phyloP scores from a whole-genome alignment of 2,113 vertebrate species.

The Coryphaenoides rupestris region DNA sequence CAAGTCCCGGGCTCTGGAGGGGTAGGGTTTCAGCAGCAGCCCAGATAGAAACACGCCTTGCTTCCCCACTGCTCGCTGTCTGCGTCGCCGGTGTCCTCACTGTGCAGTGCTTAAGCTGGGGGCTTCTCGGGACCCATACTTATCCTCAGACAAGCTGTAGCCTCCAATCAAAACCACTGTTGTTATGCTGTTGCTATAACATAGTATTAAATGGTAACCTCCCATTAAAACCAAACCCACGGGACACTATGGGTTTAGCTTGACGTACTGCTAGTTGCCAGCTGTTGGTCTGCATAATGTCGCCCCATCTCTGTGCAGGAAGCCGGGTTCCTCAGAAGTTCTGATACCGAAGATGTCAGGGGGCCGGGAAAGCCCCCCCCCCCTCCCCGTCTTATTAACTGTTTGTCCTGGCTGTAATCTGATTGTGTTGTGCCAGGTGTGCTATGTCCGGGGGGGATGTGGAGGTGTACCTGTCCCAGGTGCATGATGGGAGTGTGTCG shows the following conservation, averaged over 20 bases:
- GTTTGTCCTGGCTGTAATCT: not conserved
- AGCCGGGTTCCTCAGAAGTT: too few species aligned
- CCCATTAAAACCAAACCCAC: too few species aligned
- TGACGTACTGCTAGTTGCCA: too few species aligned
- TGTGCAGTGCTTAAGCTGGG: not conserved
- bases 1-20: not conserved
- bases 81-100: constrained; percentile 7
- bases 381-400: not conserved
- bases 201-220: too few species aligned
- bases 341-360: too few species aligned
- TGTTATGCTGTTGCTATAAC: too few species aligned
- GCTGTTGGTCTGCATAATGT: too few species aligned
- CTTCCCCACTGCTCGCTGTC: constrained; percentile 1
- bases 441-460: constrained; percentile 98
- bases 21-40: constrained; percentile 14
- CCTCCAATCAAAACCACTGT: not conserved
- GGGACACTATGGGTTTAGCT: too few species aligned
- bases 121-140: not conserved
- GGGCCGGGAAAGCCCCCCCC: not conserved
- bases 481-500: constrained; percentile 97
- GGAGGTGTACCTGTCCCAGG: constrained; percentile 98
- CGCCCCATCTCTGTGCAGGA: too few species aligned
- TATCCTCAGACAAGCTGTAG: not conserved
- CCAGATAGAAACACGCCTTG: not conserved
- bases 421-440: constrained; percentile 76